Percentiles rank a stretch among this genome's conserved stretches.
phyloP scores from a whole-genome alignment of 2,797 vertebrate genomes.

The Falco peregrinus region DNA sequence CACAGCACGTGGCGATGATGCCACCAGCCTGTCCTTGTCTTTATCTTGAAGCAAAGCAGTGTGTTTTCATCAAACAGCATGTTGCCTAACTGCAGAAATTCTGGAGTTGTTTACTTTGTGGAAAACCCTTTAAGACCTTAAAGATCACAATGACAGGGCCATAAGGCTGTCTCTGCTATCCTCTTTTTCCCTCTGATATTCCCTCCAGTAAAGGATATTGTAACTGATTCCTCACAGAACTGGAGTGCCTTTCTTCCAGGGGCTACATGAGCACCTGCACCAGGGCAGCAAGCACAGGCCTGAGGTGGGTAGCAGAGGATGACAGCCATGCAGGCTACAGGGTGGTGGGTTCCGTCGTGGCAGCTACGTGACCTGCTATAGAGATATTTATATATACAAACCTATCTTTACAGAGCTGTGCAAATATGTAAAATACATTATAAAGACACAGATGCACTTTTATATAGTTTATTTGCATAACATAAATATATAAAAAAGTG shows the following conservation, averaged over 20 bases:
- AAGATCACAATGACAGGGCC: not conserved
- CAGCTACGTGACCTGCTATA: not conserved
- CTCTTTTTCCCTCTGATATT: not conserved
- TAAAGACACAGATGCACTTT: not conserved
- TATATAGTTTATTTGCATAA: not conserved
- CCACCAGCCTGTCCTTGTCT: not conserved
- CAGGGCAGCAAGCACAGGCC: not conserved
- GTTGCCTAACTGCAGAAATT: not conserved
- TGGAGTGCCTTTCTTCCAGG: not conserved
- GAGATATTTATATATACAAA: not conserved
- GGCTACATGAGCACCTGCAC: not conserved
- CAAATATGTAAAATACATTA: not conserved
- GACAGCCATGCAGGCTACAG: not conserved
- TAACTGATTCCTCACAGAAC: not conserved
- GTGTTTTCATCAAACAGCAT: not conserved
- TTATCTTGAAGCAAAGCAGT: not conserved
- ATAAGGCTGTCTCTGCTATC: not conserved
- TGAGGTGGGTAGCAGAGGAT: rapidly evolving
- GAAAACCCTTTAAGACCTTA: not conserved
- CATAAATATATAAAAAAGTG: not conserved
- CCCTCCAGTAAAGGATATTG: not conserved
- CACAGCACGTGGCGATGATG: not conserved
- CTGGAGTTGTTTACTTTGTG: not conserved
- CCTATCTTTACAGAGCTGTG: not conserved
- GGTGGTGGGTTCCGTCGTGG: not conserved